Conservation (phyloP, 2,797 vertebrate species). For the Darevskia mixta region DNA sequence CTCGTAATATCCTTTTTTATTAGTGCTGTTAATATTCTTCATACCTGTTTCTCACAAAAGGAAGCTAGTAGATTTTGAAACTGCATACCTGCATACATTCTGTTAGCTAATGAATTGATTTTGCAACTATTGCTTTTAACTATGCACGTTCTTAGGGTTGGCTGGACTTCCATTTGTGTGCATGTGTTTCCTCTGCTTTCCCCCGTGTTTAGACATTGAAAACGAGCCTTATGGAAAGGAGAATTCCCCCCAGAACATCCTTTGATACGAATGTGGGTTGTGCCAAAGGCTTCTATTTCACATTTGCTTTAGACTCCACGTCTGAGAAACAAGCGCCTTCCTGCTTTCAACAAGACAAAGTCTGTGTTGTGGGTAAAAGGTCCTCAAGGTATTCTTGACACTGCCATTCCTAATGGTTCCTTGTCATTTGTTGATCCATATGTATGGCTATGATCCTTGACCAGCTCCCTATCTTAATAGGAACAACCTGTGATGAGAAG, state of each 20-base stretch:
- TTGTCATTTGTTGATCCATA: slow-evolving; percentile 24
- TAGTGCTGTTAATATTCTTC: background rate
- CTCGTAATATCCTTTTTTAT: background rate
- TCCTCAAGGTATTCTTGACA: background rate
- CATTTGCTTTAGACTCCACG: background rate
- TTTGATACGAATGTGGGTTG: slow-evolving; percentile 15
- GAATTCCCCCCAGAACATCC: background rate
- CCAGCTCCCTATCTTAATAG: slow-evolving; percentile 6
- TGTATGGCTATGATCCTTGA: slow-evolving; percentile 5
- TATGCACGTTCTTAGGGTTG: background rate
- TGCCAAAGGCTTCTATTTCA: background rate
- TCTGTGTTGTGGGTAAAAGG: background rate
- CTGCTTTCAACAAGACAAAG: slow-evolving; percentile 7
- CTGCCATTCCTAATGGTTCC: background rate
- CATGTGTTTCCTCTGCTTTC: background rate
- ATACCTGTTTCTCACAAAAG: background rate
- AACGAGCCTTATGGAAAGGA: background rate
- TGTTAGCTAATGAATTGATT: background rate
- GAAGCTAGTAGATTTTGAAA: background rate
- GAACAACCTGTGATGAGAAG: slow-evolving; percentile 24
- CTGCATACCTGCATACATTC: background rate
- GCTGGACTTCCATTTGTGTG: background rate
- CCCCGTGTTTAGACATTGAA: background rate
- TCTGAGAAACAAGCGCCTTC: background rate
- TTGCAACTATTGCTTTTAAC: background rate